phyloP scores from a whole-genome alignment of 2,888 invertebrate species.

The Pollenia griseotomentosa region DNA sequence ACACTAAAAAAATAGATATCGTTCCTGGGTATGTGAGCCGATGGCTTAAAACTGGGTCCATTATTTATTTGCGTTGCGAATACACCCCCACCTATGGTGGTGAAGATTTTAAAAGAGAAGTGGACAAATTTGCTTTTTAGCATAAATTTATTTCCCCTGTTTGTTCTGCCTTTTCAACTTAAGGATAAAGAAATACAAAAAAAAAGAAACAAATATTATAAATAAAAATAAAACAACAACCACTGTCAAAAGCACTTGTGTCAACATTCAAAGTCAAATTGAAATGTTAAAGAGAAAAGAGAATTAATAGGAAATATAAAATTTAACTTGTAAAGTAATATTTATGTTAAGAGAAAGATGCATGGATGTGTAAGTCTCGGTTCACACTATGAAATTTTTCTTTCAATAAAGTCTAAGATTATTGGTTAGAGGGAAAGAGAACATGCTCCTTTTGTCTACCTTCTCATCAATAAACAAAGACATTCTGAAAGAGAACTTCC shows the following conservation, averaged over 20 bases:
- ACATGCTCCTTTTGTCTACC: too few relatives aligned
- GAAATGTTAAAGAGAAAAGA: conserved; percentile 13
- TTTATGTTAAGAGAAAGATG: not conserved
- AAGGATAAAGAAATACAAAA: not conserved
- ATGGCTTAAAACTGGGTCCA: too few relatives aligned
- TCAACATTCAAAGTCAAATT: conserved; percentile 50
- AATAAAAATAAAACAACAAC: conserved; percentile 1
- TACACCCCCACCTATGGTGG: too few relatives aligned
- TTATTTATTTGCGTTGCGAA: too few relatives aligned
- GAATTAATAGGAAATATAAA: not conserved
- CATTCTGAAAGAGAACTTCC: too few relatives aligned
- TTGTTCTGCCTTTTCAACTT: not conserved
- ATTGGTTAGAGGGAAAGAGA: too few relatives aligned
- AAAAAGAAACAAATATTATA: conserved; percentile 14
- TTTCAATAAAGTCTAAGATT: too few relatives aligned
- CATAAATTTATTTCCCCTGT: conserved; percentile 22
- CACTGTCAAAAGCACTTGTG: conserved; percentile 56
- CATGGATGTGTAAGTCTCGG: too few relatives aligned
- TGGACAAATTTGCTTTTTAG: not conserved
- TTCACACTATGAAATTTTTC: too few relatives aligned
- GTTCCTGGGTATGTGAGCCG: too few relatives aligned
- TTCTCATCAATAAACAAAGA: too few relatives aligned
- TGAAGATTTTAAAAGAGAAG: not conserved
- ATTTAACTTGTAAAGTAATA: not conserved
- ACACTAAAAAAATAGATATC: too few relatives aligned